Percentiles rank a stretch among this genome's conserved stretches.
phyloP scores from a whole-genome alignment of 2,797 vertebrate genomes.

The Anomalospiza imberbis region DNA sequence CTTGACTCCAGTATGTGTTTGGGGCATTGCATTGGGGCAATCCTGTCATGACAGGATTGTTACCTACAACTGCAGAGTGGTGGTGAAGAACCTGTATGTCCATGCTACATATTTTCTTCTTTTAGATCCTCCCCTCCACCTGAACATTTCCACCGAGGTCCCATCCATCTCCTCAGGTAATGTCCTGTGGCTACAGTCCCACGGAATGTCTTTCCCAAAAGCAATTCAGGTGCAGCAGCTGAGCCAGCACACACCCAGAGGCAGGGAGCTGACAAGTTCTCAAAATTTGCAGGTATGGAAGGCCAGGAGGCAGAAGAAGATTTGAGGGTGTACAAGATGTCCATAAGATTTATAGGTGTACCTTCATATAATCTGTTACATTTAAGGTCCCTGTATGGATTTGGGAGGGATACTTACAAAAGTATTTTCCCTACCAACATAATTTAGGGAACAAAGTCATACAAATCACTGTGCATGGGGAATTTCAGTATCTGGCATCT shows the following conservation, averaged over 20 bases:
- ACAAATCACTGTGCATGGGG: background rate
- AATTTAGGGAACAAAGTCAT: background rate
- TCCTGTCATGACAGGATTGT: background rate
- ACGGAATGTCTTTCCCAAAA: background rate
- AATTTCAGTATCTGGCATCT: background rate
- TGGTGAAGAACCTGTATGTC: background rate
- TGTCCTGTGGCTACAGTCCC: background rate
- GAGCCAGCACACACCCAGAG: background rate
- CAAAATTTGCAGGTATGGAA: background rate
- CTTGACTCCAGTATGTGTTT: background rate
- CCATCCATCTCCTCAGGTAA: background rate
- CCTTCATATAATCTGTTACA: background rate
- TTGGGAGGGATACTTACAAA: background rate
- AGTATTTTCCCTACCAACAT: background rate
- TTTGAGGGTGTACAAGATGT: background rate
- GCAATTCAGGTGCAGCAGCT: background rate
- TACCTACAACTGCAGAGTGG: background rate
- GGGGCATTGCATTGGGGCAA: background rate
- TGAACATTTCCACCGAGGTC: background rate
- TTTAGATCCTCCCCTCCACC: background rate
- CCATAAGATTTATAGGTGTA: background rate
- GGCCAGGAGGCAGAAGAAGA: background rate
- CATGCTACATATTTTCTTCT: background rate
- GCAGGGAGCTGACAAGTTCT: too few species aligned
- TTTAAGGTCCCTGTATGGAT: background rate